Conservation (phyloP, 1,140 invertebrate species). For the Leptinotarsa lineolata region DNA sequence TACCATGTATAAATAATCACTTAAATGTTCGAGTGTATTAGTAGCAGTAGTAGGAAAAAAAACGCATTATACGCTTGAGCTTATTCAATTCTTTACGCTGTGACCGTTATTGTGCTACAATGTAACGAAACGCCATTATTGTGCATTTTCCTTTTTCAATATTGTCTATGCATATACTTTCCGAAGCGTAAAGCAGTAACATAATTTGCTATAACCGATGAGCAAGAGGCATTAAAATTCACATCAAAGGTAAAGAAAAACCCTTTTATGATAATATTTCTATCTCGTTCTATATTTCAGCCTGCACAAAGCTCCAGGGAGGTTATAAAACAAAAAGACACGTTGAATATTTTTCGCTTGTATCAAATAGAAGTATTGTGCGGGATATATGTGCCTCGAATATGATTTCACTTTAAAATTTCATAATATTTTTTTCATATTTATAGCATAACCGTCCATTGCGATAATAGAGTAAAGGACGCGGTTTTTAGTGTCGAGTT, state of each 20-base stretch:
- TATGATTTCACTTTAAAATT: constrained; percentile 15
- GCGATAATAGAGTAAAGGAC: background rate
- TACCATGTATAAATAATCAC: no score
- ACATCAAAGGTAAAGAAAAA: constrained; percentile 30
- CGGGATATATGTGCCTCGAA: constrained; percentile 16
- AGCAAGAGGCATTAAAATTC: constrained; percentile 29
- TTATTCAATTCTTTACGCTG: no score
- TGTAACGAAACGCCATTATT: background rate
- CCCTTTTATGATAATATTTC: constrained; percentile 27
- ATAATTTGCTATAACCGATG: constrained; percentile 29
- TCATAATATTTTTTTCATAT: background rate
- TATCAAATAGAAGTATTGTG: constrained; percentile 28
- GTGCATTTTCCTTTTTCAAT: constrained; percentile 14
- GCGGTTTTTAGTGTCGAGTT: no score
- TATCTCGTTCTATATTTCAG: constrained; percentile 28
- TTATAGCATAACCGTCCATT: background rate
- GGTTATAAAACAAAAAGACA: constrained; percentile 28
- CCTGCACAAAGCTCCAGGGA: constrained; percentile 18
- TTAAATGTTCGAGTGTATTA: no score
- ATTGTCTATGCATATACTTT: constrained; percentile 16
- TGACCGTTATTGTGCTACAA: background rate
- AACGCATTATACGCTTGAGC: no score
- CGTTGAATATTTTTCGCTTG: constrained; percentile 28
- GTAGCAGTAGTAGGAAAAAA: no score
- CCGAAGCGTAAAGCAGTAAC: constrained; percentile 24